Base-by-base conservation (phyloP, 2,888 invertebrate genomes). In the Melipona bicolor region DNA sequence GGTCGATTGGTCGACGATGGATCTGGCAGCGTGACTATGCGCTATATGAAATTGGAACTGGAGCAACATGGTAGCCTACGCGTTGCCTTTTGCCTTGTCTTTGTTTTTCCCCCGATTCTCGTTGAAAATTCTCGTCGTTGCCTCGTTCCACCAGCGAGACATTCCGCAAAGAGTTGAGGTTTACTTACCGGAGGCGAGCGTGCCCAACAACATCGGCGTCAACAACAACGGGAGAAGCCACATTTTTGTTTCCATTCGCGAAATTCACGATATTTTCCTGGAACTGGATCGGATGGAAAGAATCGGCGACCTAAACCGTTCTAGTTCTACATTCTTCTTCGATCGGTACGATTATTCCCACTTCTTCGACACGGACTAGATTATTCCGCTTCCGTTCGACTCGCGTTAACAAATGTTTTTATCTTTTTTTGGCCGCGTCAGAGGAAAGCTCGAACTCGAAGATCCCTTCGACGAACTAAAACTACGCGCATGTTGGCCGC, bases 1-100 rank as follows among this genome's bases (percentile, higher is more conserved):
- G 27, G 61, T 82, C 76, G 84, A 84, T 89, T 87, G 78, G 67
- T 77, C 67, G 81, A 27, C 27, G 36, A 9, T 77, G 75, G 75
- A 77, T 73, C 75, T 68, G 67, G 73, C 83, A 73, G 81, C 74
- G 54, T 82, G 85, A 67, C 78, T 78, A 79, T 32, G 82, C 74
- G 75, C 71, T 76, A 83, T 54, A 64, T 43, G 43, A 43, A 43
- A 43, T 43, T 9, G 43, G 1, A 43, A 43, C 43, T 43, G 43
- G 43, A 43, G 43, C 43, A 32, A 32, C 32, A 32, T 4, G 79
- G 27, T 27, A 24, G 49, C 49, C n/a, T 65, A 36, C 67, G 77
- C 24, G 24, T 61, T 61, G 13, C 54, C n/a, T 59, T 56, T 13
- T 4, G 13, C 15, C 11, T 9, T 54, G 4, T n/a, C 0, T 2